A percentile compares a stretch with the other conserved stretches of the same genome.
Evolutionary conservation across 2,113 vertebrate species (phyloP).

Genomic region (Apteryx owenii): DNA sequence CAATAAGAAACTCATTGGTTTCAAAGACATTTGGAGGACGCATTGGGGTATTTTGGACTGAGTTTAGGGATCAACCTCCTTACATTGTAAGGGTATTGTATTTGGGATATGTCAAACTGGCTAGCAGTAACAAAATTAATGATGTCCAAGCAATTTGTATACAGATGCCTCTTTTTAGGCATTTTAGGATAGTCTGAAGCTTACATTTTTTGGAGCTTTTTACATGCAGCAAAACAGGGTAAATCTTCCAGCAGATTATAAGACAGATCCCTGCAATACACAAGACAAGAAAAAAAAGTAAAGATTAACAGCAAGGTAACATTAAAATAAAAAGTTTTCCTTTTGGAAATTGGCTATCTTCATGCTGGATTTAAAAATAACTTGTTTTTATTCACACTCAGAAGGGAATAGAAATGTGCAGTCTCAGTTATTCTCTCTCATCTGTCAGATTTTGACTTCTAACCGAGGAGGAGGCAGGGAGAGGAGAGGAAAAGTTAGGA

Average conservation of each 20-base stretch:
- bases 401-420: neutral
- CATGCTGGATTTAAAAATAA: neutral
- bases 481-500: neutral
- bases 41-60: neutral
- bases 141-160: neutral
- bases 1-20: conserved; percentile 53
- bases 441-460: conserved; percentile 10
- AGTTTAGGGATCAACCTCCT: neutral
- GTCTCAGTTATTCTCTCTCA: neutral
- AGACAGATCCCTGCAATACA: conserved; percentile 89
- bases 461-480: neutral
- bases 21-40: conserved; percentile 25
- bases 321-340: neutral
- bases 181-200: conserved; percentile 38
- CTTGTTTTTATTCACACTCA: neutral
- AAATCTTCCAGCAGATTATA: conserved; percentile 89
- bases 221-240: conserved; percentile 87
- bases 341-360: neutral
- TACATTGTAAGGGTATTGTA: neutral
- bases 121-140: neutral
- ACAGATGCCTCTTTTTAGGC: neutral
- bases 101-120: neutral
- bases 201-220: conserved; percentile 91
- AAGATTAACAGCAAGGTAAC: conserved; percentile 9
- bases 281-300: neutral